A percentile compares a stretch with the other conserved stretches of the same genome.
phyloP scores from a whole-genome alignment of 2,797 vertebrate genomes.

The Florisuga fusca region DNA sequence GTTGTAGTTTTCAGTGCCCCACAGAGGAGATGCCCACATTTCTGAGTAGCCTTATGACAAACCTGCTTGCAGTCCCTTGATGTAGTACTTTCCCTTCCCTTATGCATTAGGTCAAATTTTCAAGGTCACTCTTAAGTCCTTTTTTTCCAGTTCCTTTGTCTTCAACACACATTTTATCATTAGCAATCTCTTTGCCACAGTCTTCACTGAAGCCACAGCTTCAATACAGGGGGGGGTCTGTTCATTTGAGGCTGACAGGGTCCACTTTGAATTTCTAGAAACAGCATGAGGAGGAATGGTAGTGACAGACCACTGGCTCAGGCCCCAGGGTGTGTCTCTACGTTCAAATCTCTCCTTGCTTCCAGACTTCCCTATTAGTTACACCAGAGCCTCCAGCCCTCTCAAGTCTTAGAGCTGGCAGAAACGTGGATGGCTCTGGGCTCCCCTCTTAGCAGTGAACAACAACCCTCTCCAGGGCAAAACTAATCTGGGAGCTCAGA shows the following conservation, averaged over 20 bases:
- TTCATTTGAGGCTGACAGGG: neutral
- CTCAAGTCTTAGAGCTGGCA: neutral
- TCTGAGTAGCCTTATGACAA: neutral
- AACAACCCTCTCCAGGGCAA: neutral
- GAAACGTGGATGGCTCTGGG: neutral
- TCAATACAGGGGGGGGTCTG: neutral
- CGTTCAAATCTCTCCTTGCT: constrained; percentile 3
- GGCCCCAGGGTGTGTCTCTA: constrained; percentile 24
- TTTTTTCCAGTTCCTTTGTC: neutral
- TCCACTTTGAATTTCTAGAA: neutral
- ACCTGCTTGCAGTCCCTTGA: neutral
- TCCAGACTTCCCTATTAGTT: constrained; percentile 26
- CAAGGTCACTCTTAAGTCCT: neutral
- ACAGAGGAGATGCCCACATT: neutral
- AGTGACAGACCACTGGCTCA: constrained; percentile 69
- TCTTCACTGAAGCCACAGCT: neutral
- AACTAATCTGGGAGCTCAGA: constrained; percentile 35
- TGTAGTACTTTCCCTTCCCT: neutral
- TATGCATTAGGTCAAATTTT: neutral
- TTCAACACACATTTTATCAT: neutral
- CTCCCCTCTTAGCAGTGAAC: constrained; percentile 17
- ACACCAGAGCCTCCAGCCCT: constrained; percentile 14
- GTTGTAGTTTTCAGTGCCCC: neutral
- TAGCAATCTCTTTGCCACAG: neutral
- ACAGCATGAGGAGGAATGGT: constrained; percentile 16